Conservation (phyloP, 2,797 vertebrate species). For the Lepus oiostolus region DNA sequence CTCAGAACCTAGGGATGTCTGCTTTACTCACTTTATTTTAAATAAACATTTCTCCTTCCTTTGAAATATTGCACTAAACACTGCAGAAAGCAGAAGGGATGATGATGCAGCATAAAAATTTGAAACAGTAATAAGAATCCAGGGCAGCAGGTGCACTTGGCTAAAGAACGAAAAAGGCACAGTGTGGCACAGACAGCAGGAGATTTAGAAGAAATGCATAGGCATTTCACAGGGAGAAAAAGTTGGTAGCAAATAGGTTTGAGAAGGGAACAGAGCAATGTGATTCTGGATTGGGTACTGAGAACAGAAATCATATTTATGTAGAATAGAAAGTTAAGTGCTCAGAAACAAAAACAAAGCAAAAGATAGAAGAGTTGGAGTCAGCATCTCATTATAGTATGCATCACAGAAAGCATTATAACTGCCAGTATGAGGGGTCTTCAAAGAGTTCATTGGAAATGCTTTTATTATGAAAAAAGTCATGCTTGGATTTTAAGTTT, state of each 20-base stretch:
- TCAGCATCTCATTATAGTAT: neutral
- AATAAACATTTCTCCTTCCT: conserved; percentile 78
- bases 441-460: no score
- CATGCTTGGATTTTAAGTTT: no score
- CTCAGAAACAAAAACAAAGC: conserved; percentile 7
- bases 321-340: neutral
- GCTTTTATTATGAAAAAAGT: no score
- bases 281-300: neutral
- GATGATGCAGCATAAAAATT: conserved; percentile 74
- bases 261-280: neutral
- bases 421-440: neutral
- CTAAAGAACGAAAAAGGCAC: conserved; percentile 59
- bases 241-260: conserved; percentile 32
- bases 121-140: conserved; percentile 66
- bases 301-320: conserved; percentile 48
- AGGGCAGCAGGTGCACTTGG: conserved; percentile 80
- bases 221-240: conserved; percentile 49
- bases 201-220: conserved; percentile 37
- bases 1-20: conserved; percentile 69
- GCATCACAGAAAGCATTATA: neutral
- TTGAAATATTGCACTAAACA: conserved; percentile 66
- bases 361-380: neutral
- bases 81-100: conserved; percentile 66
- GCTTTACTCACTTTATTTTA: conserved; percentile 78
- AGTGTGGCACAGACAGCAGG: conserved; percentile 72